Conservation (phyloP, 92 coral and sea anemone genomes). For the Parazoanthus atlanticus region DNA sequence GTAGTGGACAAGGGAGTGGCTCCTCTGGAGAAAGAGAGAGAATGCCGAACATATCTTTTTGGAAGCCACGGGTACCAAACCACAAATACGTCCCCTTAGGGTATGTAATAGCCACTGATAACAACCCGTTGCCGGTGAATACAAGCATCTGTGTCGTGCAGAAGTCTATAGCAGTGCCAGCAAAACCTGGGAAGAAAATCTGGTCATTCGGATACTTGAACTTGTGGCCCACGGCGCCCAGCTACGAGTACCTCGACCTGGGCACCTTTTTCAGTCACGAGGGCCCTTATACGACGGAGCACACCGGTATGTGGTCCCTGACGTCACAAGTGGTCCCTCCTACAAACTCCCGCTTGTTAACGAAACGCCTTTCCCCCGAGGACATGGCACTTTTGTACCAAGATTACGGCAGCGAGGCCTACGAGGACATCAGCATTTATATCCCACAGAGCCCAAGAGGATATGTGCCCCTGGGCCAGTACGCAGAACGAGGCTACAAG, state of each 20-base stretch:
- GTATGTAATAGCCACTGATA: conserved; percentile 65
- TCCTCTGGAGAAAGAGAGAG: conserved; percentile 52
- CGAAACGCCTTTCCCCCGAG: conserved; percentile 52
- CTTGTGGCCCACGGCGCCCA: conserved; percentile 70
- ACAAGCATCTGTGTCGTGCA: conserved; percentile 64
- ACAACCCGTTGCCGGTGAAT: conserved; percentile 58
- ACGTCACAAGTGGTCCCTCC: conserved; percentile 67
- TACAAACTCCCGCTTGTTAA: conserved; percentile 47
- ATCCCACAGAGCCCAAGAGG: conserved; percentile 83
- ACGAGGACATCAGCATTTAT: conserved; percentile 74
- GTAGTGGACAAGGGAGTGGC: conserved; percentile 45
- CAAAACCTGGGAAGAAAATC: conserved; percentile 66
- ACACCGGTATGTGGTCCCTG: conserved; percentile 59
- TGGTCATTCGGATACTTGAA: conserved; percentile 70
- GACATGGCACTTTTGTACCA: conserved; percentile 70
- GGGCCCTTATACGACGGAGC: conserved; percentile 43
- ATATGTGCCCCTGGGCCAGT: conserved; percentile 68
- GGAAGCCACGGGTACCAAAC: conserved; percentile 72
- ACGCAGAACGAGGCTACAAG: conserved; percentile 63
- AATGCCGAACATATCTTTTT: conserved; percentile 55
- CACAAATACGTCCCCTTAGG: conserved; percentile 66
- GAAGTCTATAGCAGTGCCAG: conserved; percentile 63
- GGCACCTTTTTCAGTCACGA: conserved; percentile 66
- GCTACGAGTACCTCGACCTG: conserved; percentile 58
- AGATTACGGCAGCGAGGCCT: conserved; percentile 54